A percentile compares a stretch with the other conserved stretches of the same genome.
phyloP scores from a whole-genome alignment of 2,797 vertebrate species.

The Hirundo rustica region DNA sequence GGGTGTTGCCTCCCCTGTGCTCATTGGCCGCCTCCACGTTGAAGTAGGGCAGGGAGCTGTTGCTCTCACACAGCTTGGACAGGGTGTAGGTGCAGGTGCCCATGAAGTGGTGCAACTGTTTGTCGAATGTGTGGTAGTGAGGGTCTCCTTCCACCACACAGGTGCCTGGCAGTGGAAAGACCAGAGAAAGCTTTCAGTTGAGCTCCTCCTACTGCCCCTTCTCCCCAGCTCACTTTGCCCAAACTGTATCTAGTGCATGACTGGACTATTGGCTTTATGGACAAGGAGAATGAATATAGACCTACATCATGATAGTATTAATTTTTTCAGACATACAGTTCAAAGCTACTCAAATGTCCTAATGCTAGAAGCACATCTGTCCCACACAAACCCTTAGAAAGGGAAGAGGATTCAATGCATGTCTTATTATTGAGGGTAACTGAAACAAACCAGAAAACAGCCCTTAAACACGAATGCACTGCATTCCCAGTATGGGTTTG shows the following conservation, averaged over 20 bases:
- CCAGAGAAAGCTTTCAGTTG: neutral
- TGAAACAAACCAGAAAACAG: neutral
- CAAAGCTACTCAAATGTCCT: neutral
- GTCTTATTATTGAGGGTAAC: no score
- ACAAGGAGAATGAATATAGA: no score
- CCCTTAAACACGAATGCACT: accelerated
- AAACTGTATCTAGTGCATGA: no score
- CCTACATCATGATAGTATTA: accelerated
- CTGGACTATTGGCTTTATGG: no score
- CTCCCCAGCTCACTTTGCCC: neutral
- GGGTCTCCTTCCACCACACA: neutral
- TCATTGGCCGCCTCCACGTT: no score
- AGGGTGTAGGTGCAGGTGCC: no score
- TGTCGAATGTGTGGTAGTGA: no score
- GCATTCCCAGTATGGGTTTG: neutral
- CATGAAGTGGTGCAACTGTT: no score
- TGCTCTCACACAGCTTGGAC: no score
- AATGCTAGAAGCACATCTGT: neutral
- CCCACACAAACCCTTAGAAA: no score
- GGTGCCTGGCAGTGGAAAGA: neutral
- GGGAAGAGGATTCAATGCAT: accelerated
- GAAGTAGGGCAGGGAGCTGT: no score
- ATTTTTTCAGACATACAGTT: neutral
- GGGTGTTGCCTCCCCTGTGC: neutral
- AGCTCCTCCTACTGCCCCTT: neutral